Percentiles rank a stretch among this genome's conserved stretches.
phyloP scores from a whole-genome alignment of 2,797 vertebrate species.

The Alauda arvensis region DNA sequence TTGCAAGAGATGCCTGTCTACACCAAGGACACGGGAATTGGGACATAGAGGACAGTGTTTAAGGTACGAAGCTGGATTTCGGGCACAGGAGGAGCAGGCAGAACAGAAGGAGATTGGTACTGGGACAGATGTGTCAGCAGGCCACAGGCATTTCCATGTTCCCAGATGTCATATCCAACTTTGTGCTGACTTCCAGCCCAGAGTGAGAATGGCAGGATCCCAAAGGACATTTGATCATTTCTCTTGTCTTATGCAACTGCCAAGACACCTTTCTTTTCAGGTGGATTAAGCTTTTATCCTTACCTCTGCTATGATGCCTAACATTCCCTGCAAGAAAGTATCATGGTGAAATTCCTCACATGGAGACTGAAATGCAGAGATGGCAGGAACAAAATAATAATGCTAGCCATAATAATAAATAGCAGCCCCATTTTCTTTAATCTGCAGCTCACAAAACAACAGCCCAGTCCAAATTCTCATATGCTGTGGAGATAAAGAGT shows the following conservation, averaged over 20 bases:
- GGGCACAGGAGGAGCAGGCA: background rate
- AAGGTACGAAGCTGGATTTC: background rate
- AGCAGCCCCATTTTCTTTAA: conserved; percentile 29
- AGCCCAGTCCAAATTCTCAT: conserved; percentile 43
- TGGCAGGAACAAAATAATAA: background rate
- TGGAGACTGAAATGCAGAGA: background rate
- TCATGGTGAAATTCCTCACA: background rate
- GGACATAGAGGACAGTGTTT: accelerated
- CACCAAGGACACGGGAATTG: background rate
- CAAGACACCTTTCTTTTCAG: background rate
- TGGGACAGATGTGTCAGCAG: background rate
- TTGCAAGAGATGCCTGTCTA: background rate
- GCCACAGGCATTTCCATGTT: background rate
- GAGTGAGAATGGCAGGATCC: background rate
- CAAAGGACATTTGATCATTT: background rate
- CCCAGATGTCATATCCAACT: background rate
- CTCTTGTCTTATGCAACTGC: background rate
- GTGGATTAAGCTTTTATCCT: background rate
- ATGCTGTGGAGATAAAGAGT: conserved; percentile 35
- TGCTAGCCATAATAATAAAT: conserved; percentile 39
- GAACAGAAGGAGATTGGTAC: background rate
- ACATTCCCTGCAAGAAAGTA: background rate
- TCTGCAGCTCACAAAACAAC: conserved; percentile 13
- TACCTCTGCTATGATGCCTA: background rate
- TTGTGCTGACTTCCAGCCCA: background rate